phyloP scores from a whole-genome alignment of 2,113 vertebrate species.

The Cyanocitta stelleri region DNA sequence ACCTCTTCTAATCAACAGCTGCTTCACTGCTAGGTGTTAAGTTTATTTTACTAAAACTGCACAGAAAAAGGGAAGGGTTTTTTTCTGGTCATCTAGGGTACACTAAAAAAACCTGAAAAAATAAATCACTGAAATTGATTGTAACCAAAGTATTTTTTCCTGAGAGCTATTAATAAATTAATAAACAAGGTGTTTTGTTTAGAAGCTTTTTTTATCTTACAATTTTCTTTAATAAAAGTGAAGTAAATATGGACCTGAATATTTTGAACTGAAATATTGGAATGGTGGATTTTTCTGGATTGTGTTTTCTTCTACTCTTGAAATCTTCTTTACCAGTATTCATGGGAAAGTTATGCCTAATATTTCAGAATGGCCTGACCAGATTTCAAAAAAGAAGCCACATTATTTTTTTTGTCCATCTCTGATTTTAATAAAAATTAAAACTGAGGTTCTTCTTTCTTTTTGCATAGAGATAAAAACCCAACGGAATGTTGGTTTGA shows the following conservation, averaged over 20 bases:
- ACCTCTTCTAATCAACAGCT: not conserved
- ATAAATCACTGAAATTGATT: not conserved
- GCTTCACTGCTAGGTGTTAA: not conserved
- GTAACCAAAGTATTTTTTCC: not conserved
- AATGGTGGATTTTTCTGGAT: not conserved
- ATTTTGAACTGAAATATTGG: not conserved
- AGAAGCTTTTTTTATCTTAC: not conserved
- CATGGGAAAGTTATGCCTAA: not conserved
- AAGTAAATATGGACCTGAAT: not conserved
- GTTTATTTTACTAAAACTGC: not conserved
- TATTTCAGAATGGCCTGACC: not conserved
- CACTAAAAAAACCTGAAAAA: not conserved
- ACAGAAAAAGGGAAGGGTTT: not conserved
- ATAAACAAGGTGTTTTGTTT: not conserved
- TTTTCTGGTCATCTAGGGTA: not conserved
- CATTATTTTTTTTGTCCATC: not conserved
- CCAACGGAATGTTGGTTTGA: not conserved
- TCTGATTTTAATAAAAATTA: not conserved
- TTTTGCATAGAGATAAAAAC: not conserved
- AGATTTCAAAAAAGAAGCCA: not conserved
- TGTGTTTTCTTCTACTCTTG: not conserved
- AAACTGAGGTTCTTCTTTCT: not conserved
- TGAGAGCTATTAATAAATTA: not conserved
- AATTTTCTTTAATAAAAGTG: not conserved
- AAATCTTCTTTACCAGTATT: not conserved